Evolutionary conservation across 2,113 vertebrate species (phyloP).

Genomic region (Tenrec ecaudatus): DNA sequence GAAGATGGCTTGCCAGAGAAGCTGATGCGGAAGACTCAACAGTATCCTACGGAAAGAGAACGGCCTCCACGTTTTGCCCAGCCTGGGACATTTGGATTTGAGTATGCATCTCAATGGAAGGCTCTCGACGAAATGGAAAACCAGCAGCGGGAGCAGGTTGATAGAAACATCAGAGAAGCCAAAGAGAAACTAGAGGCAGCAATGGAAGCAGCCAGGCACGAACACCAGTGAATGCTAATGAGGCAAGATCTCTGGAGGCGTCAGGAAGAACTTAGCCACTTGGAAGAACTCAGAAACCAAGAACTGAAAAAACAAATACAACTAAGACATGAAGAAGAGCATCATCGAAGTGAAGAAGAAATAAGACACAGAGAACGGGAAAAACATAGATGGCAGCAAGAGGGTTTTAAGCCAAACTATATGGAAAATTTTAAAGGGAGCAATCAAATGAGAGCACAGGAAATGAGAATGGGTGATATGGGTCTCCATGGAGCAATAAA

Average conservation of each 20-base stretch:
- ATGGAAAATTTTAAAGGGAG: no score
- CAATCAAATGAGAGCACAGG: slow-evolving; percentile 93
- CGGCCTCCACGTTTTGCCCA: slow-evolving; percentile 95
- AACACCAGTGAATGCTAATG: slow-evolving; percentile 99
- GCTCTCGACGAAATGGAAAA: slow-evolving; percentile 98
- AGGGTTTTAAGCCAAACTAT: no score
- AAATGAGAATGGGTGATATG: slow-evolving; percentile 99
- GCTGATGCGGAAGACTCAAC: no score
- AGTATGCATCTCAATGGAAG: slow-evolving; percentile 98
- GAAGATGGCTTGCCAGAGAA: no score
- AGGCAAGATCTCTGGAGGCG: slow-evolving; percentile 99
- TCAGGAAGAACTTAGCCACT: slow-evolving; percentile 95
- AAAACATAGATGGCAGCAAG: no score
- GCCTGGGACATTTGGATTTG: slow-evolving; percentile 99
- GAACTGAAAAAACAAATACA: slow-evolving; percentile 99
- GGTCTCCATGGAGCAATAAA: slow-evolving; percentile 98
- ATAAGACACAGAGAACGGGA: no score
- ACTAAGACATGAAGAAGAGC: slow-evolving; percentile 91
- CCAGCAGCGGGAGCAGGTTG: slow-evolving; percentile 96
- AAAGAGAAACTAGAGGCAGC: slow-evolving; percentile 98
- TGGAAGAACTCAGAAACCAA: slow-evolving; percentile 98
- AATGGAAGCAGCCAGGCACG: slow-evolving; percentile 98
- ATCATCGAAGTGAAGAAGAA: no score
- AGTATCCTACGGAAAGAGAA: slow-evolving; percentile 91
- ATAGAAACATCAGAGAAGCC: slow-evolving; percentile 95